phyloP scores from a whole-genome alignment of 2,888 invertebrate genomes.

The Physocephala rufipes region DNA sequence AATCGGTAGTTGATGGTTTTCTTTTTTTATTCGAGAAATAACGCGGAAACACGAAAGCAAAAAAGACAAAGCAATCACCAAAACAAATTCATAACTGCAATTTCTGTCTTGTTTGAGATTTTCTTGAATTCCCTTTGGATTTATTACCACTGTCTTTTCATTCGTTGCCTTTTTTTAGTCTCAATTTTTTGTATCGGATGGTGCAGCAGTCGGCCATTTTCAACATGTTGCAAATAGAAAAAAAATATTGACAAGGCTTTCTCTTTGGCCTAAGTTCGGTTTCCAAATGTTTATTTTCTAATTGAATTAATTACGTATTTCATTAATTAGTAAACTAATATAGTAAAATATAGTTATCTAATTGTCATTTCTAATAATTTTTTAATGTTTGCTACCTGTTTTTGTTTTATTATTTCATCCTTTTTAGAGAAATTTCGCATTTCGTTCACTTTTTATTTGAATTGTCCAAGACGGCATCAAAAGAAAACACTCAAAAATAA shows the following conservation, averaged over 20 bases:
- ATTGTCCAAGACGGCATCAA: background rate
- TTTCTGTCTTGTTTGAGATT: constrained; percentile 23
- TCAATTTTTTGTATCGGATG: too few species aligned
- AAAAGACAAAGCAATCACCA: background rate
- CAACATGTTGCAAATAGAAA: constrained; percentile 10
- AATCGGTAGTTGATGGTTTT: too few species aligned
- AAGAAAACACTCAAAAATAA: background rate
- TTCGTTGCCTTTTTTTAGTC: constrained; percentile 15
- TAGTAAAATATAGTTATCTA: too few species aligned
- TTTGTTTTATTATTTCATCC: background rate
- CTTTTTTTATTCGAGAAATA: too few species aligned
- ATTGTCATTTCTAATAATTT: too few species aligned
- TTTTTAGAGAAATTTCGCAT: background rate
- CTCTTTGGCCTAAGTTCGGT: background rate
- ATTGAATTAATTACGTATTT: too few species aligned
- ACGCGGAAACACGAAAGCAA: background rate
- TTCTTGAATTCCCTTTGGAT: constrained; percentile 18
- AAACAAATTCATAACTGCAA: background rate
- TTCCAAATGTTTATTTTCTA: background rate
- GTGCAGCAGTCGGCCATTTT: constrained; percentile 31
- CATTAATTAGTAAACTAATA: too few species aligned
- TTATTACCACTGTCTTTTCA: background rate
- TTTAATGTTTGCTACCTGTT: too few species aligned
- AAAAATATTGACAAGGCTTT: constrained; percentile 20
- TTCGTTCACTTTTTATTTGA: background rate